Conservation (phyloP, 1,140 invertebrate species). For the Dendrolimus punctatus region DNA sequence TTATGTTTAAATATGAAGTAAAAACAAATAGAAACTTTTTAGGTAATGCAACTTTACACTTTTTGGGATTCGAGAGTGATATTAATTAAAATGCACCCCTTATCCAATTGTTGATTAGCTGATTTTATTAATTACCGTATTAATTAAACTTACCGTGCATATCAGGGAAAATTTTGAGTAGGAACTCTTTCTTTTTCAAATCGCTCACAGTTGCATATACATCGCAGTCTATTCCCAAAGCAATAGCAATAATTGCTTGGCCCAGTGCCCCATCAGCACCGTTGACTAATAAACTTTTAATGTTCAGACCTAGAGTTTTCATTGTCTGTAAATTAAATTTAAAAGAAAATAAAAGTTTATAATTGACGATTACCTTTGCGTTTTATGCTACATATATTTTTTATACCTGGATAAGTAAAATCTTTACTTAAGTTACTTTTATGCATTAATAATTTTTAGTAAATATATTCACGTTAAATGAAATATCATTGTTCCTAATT, state of each 20-base stretch:
- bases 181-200: constrained; percentile 49
- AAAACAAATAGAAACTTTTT: no score
- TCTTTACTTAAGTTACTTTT: not conserved
- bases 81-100: no score
- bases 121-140: no score
- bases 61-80: no score
- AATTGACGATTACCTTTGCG: no score
- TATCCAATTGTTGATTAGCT: no score
- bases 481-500: no score
- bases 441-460: not conserved
- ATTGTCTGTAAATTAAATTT: constrained; percentile 16
- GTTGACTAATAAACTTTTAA: constrained; percentile 78
- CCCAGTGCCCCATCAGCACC: constrained; percentile 84
- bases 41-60: no score
- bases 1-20: no score
- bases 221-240: constrained; percentile 72
- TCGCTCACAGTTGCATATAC: constrained; percentile 73
- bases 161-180: constrained; percentile 33
- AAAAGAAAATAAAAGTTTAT: not conserved
- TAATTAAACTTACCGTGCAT: constrained; percentile 21
- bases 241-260: constrained; percentile 80
- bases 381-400: no score
- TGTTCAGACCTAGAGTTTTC: constrained; percentile 9
- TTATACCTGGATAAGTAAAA: no score
- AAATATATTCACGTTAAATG: no score